Base-by-base conservation (phyloP, 2,113 vertebrate genomes). In the Ovis canadensis region DNA sequence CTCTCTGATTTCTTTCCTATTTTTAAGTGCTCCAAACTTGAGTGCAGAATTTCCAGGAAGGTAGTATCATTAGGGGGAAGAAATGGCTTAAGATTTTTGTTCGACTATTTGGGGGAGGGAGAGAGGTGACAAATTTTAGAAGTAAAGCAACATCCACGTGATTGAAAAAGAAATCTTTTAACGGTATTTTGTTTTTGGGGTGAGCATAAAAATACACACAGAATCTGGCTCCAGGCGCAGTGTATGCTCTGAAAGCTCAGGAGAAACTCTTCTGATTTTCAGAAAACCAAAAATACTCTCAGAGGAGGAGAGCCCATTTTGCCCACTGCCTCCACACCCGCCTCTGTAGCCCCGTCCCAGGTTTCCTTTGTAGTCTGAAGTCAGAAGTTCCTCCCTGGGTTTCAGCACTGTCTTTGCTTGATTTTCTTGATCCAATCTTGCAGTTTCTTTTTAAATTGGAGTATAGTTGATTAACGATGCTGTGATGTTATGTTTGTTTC, bases 251-350 rank as follows among this genome's bases (percentile, higher is more conserved):
- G 45, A 25, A 57, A 80, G 21, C 6, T 62, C 78, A 77, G 50
- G 80, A 54, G 50, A 82, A 54, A 54, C 50, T 82, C 50, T 54
- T 54, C 80, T 36, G 19, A 82, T 54, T n/a, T 82, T 82, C 80
- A 82, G 80, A 19, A 82, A 54, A 54, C 19, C 50, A 54, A 82
- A 82, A 13, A 40, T 27, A 52, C 21, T 64, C 64, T 55, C 16
- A 23, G 83, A 27, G 45, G 40, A 48, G 1, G 27, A 3, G 0
- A 21, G 21, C 0, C 0, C 3, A 7, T 7, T 23, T 48, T 31
- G 7, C 13, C 50, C 48, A 6, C 36, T 3, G 45, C 27, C 36
- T 88, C n/a, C 33, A 43, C 23, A 15, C 1, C 12, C 54, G n/a
- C 40, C 5, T 40, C 57, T 21, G 7, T 0, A 3, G 81, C 8